Conservation (phyloP, 1,140 invertebrate genomes). For the Pararge aegeria region DNA sequence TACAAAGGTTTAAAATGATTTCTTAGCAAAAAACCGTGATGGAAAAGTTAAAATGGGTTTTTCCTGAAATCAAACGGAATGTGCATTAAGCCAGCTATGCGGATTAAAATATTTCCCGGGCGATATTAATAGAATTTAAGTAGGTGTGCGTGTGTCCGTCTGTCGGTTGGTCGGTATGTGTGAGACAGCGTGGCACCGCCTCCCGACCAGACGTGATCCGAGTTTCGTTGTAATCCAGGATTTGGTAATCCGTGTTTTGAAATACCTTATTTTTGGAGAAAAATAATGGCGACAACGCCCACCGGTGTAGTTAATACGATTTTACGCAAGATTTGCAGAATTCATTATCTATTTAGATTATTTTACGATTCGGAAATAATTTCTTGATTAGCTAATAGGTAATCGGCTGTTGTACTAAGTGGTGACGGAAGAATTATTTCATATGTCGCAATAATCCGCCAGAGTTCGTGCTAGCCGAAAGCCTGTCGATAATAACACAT, state of each 20-base stretch:
- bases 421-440: constrained; percentile 5
- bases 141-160: constrained; percentile 68
- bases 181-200: constrained; percentile 76
- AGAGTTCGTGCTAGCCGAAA: neutral
- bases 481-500: neutral
- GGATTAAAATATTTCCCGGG: constrained; percentile 76
- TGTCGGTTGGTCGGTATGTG: constrained; percentile 58
- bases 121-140: constrained; percentile 71
- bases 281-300: neutral
- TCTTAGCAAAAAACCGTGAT: neutral
- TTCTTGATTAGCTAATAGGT: constrained; percentile 18
- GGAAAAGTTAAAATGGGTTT: constrained; percentile 45
- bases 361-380: constrained; percentile 14
- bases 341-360: constrained; percentile 19
- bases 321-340: constrained; percentile 14
- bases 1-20: neutral
- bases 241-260: constrained; percentile 43
- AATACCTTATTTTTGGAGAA: constrained; percentile 1
- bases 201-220: constrained; percentile 57
- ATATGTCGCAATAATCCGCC: constrained; percentile 3
- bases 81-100: constrained; percentile 70
- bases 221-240: constrained; percentile 59
- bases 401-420: neutral
- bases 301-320: neutral
- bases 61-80: constrained; percentile 59